Conservation (phyloP, 2,113 vertebrate genomes). For the Malurus alboscapulatus region DNA sequence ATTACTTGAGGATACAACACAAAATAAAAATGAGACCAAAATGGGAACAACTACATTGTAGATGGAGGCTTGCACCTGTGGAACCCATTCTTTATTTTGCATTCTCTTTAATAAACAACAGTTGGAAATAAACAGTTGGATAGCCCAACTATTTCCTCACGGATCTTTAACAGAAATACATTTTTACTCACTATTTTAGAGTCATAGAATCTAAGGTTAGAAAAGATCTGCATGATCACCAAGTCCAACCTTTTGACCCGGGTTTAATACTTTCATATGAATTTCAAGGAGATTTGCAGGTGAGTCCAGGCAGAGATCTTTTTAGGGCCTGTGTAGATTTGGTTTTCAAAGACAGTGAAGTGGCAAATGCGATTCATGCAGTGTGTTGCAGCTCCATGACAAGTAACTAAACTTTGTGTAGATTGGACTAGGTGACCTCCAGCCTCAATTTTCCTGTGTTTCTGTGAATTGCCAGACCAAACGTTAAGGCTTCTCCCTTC, state of each 20-base stretch:
- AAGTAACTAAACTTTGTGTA: not conserved
- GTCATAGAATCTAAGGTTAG: not conserved
- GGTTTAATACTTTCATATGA: not conserved
- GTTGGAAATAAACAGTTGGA: not conserved
- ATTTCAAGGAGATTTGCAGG: not conserved
- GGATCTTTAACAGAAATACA: not conserved
- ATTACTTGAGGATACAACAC: not conserved
- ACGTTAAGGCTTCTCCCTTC: not conserved
- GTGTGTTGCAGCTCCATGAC: not conserved
- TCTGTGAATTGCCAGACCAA: not conserved
- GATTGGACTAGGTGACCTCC: not conserved
- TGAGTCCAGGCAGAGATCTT: not conserved
- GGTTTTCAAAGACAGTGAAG: not conserved
- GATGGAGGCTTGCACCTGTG: not conserved
- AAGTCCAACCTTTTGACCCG: not conserved
- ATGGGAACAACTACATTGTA: not conserved
- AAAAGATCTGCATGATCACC: not conserved
- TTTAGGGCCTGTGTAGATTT: not conserved
- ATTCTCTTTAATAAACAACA: not conserved
- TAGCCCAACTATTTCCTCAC: not conserved
- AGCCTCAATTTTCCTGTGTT: not conserved
- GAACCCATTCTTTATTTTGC: not conserved
- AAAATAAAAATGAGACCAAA: not conserved
- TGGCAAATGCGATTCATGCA: not conserved
- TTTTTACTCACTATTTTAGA: not conserved